These are phyloP conservation scores for Clarias pachynema DNA, from an alignment of 2,797 vertebrate genomes.

Conservation along the genomic window DNA sequence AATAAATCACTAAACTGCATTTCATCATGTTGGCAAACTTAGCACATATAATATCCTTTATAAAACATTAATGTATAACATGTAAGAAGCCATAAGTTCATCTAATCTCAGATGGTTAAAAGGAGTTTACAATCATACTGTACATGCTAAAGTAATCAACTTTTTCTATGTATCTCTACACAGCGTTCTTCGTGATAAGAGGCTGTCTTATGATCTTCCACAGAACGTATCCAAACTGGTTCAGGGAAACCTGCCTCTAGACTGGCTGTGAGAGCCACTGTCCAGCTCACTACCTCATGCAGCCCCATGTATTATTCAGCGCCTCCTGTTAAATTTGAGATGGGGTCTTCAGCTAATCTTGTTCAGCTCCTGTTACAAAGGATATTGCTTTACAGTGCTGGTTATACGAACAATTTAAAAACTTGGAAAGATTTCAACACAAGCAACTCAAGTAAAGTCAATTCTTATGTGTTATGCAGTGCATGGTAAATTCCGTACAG, in stretches of 20 bases:
- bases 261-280: slow-evolving; percentile 57
- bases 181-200: slow-evolving; percentile 72
- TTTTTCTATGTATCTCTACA: slow-evolving; percentile 43
- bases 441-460: not conserved
- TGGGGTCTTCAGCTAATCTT: slow-evolving; percentile 23
- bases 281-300: slow-evolving; percentile 27
- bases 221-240: slow-evolving; percentile 49
- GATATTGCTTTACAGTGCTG: slow-evolving; percentile 22
- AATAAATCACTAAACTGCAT: not conserved
- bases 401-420: not conserved
- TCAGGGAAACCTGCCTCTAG: slow-evolving; percentile 39
- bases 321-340: slow-evolving; percentile 51
- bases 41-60: not conserved
- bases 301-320: slow-evolving; percentile 71
- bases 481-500: not conserved
- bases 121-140: not conserved
- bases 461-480: not conserved
- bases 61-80: not conserved
- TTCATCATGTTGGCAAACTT: not conserved
- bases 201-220: slow-evolving; percentile 67
- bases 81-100: not conserved
- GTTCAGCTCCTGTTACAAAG: slow-evolving; percentile 26
- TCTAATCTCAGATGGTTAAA: not conserved
- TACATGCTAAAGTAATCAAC: not conserved
- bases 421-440: not conserved